A percentile compares a stretch with the other conserved stretches of the same genome.
Evolutionary conservation across 2,113 vertebrate species (phyloP).

Genomic region (Prunella fulvescens): DNA sequence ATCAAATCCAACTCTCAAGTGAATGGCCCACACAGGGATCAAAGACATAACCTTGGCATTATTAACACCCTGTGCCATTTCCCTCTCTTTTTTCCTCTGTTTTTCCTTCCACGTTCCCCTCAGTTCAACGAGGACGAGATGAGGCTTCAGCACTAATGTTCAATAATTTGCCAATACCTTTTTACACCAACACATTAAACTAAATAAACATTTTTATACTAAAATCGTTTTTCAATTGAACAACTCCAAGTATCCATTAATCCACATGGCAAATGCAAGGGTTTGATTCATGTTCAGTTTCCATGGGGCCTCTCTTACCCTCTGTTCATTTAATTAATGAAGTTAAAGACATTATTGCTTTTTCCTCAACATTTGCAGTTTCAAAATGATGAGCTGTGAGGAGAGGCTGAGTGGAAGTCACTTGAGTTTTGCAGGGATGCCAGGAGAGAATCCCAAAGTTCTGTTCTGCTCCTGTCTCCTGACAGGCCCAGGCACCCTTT

Average conservation of each 20-base stretch:
- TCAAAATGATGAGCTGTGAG: background rate
- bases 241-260: background rate
- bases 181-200: background rate
- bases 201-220: background rate
- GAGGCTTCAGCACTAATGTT: background rate
- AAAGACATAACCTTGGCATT: background rate
- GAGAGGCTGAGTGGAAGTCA: background rate
- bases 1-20: background rate
- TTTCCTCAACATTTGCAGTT: background rate
- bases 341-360: background rate
- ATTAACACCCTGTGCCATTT: background rate
- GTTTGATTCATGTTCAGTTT: background rate
- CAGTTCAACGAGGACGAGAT: accelerated
- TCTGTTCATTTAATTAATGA: background rate
- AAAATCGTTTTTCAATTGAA: accelerated
- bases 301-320: background rate
- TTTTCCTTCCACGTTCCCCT: background rate
- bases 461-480: background rate
- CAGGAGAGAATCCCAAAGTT: background rate
- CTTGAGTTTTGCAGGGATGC: background rate
- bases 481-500: background rate
- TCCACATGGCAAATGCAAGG: background rate
- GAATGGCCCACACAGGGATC: background rate
- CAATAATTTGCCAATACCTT: background rate
- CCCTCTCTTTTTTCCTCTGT: background rate